Evolutionary conservation across 2,113 vertebrate genomes (phyloP).

Genomic region (Acrocephalus arundinaceus): DNA sequence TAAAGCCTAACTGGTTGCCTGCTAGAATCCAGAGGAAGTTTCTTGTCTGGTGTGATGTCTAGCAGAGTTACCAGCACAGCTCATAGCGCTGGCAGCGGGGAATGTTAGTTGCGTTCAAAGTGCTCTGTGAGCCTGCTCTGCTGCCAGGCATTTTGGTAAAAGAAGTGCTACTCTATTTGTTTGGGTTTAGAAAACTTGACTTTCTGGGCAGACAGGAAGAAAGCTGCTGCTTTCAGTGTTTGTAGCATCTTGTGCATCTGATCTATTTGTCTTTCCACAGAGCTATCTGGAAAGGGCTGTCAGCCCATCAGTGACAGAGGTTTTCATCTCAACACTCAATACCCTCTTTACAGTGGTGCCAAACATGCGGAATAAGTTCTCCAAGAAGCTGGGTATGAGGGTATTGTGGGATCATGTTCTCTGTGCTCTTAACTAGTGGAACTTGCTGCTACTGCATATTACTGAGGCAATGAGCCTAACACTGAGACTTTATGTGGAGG

Average conservation of each 20-base stretch:
- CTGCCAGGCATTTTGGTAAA: slow-evolving; percentile 4
- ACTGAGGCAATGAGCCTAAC: background rate
- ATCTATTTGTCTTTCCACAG: slow-evolving; percentile 69
- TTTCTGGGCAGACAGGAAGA: background rate
- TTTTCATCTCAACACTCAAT: slow-evolving; percentile 83
- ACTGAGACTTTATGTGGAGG: background rate
- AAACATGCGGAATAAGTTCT: slow-evolving; percentile 81
- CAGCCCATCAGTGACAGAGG: slow-evolving; percentile 78
- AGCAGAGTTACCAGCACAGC: background rate
- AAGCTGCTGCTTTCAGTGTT: background rate
- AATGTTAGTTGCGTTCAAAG: background rate
- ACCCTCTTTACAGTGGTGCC: slow-evolving; percentile 84
- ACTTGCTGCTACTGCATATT: background rate
- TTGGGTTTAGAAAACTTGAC: background rate
- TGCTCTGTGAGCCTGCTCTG: background rate
- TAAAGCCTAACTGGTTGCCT: background rate
- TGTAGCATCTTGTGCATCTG: background rate
- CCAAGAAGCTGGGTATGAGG: slow-evolving; percentile 87
- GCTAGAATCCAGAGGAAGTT: background rate
- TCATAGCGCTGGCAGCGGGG: background rate
- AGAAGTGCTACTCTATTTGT: background rate
- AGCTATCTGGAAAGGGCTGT: slow-evolving; percentile 76
- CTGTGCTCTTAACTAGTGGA: background rate
- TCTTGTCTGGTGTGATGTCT: background rate
- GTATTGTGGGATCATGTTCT: background rate